phyloP scores from a whole-genome alignment of 2,797 vertebrate species.

The Lepus townsendii region DNA sequence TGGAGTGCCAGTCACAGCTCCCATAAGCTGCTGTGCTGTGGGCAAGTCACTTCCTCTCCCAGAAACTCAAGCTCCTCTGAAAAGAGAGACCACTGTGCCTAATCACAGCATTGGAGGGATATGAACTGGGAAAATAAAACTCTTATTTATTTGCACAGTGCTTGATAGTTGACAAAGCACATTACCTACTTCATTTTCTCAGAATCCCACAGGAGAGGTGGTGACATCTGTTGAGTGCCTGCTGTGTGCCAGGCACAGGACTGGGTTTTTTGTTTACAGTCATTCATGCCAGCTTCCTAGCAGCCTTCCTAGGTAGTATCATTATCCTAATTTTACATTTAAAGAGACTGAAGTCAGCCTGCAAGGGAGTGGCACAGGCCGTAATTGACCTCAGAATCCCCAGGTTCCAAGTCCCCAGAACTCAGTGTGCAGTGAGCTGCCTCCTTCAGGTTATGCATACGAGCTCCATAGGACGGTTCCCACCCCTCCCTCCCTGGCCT shows the following conservation, averaged over 20 bases:
- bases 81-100: not conserved
- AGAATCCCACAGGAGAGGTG: not conserved
- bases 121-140: not conserved
- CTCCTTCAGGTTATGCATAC: not conserved
- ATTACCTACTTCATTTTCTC: conserved; percentile 29
- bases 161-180: conserved; percentile 3
- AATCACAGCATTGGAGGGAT: not conserved
- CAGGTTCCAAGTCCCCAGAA: not conserved
- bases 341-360: not conserved
- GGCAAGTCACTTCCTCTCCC: not conserved
- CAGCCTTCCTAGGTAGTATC: not conserved
- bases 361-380: not conserved
- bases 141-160: not conserved
- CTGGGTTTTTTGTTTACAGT: not conserved
- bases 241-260: not conserved
- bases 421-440: fast-evolving
- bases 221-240: not conserved
- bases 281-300: conserved; percentile 17
- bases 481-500: not conserved
- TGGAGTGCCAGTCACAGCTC: not conserved
- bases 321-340: not conserved
- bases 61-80: not conserved
- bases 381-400: not conserved
- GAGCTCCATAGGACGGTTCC: not conserved
- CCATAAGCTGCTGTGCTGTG: not conserved